Conservation (phyloP, 2,113 vertebrate genomes). For the Oreochromis spilurus region DNA sequence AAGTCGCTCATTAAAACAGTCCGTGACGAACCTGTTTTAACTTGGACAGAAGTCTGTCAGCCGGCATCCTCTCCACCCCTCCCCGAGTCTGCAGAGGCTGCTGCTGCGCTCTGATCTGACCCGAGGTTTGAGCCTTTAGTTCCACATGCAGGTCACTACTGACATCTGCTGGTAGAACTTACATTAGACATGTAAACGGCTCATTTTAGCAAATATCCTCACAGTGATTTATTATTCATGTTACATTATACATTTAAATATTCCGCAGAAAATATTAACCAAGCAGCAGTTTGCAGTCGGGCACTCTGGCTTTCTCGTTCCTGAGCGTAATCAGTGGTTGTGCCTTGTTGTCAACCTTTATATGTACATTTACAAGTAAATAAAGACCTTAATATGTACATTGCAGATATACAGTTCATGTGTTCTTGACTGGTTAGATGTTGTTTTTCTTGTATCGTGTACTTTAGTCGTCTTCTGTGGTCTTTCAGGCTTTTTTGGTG, state of each 20-base stretch:
- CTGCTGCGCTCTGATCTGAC: neutral
- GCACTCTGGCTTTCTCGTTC: too few species aligned
- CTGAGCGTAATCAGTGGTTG: too few species aligned
- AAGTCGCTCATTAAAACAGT: neutral
- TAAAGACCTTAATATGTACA: too few species aligned
- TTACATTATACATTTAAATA: neutral
- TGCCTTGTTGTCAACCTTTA: too few species aligned
- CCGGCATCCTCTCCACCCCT: neutral
- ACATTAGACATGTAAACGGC: neutral
- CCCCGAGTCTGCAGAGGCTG: neutral
- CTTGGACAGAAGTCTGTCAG: neutral
- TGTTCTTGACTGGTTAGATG: too few species aligned
- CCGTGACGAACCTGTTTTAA: neutral
- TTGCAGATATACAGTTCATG: too few species aligned
- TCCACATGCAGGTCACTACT: conserved; percentile 1
- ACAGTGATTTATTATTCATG: neutral
- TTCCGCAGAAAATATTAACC: neutral
- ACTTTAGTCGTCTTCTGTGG: too few species aligned
- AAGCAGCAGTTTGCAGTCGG: neutral
- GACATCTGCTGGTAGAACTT: conserved; percentile 45
- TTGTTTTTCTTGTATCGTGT: too few species aligned
- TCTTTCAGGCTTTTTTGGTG: too few species aligned
- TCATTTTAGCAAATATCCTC: neutral
- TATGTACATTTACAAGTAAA: too few species aligned
- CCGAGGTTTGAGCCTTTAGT: neutral